These are phyloP conservation scores for Amblyopsis rosae DNA, from an alignment of 2,113 vertebrate species.

Conservation along the genomic window DNA sequence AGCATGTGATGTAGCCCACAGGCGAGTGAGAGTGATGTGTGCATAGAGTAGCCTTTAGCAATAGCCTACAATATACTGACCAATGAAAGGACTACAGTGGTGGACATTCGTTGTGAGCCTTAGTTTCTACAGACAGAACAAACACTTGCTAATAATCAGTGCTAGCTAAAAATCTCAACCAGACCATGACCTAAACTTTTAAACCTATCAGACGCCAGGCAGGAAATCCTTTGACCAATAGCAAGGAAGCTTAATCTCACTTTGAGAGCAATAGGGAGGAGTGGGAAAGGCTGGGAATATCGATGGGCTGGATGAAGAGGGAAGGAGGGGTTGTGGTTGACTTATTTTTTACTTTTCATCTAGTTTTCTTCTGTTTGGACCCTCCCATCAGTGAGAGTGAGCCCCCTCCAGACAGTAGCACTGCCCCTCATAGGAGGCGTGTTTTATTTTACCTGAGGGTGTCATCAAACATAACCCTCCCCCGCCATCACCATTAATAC, in stretches of 20 bases:
- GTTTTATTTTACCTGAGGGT: slow-evolving; percentile 31
- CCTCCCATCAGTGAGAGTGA: slow-evolving; percentile 50
- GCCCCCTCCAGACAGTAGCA: slow-evolving; percentile 31
- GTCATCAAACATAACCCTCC: neutral
- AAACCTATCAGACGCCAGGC: slow-evolving; percentile 15
- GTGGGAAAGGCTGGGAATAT: slow-evolving; percentile 40
- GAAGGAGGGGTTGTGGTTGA: too few relatives aligned
- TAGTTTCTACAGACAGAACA: neutral
- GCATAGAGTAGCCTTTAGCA: neutral
- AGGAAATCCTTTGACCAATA: slow-evolving; percentile 25
- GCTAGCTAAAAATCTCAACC: neutral
- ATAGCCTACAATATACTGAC: too few relatives aligned
- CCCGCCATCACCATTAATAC: too few relatives aligned
- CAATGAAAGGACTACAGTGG: too few relatives aligned
- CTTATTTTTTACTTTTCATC: too few relatives aligned
- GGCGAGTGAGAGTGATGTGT: slow-evolving; percentile 15
- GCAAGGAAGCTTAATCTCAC: neutral
- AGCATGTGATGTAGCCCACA: slow-evolving; percentile 31
- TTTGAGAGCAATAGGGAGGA: slow-evolving; percentile 28
- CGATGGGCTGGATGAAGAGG: neutral
- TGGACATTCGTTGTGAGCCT: neutral
- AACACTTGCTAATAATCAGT: neutral
- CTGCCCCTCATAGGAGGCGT: slow-evolving; percentile 28
- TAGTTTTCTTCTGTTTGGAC: neutral
- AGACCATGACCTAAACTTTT: neutral